phyloP scores from a whole-genome alignment of 1,140 invertebrate genomes.

The Lepidurus packardi region DNA sequence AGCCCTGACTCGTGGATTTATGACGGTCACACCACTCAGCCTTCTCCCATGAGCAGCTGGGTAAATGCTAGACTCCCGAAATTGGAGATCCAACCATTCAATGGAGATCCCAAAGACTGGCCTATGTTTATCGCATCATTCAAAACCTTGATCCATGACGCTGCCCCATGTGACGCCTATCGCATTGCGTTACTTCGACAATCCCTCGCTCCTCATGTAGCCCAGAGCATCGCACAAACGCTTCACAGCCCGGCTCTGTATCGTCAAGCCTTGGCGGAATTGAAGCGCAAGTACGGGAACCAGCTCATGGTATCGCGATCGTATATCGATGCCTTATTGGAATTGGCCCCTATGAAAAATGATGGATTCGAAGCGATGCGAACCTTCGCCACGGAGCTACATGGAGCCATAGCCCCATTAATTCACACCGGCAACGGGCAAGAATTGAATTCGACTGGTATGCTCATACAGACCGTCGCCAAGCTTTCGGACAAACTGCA shows the following conservation, averaged over 20 bases:
- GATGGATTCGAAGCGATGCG: constrained; percentile 10
- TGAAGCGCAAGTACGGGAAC: not conserved
- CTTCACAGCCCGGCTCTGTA: constrained; percentile 20
- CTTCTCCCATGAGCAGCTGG: not conserved
- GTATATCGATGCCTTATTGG: not conserved
- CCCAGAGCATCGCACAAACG: not conserved
- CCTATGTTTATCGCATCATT: constrained; percentile 27
- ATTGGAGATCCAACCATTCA: not conserved
- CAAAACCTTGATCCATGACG: constrained; percentile 20
- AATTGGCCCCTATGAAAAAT: not conserved
- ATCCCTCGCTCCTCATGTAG: not conserved
- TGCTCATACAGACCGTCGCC: constrained; percentile 7
- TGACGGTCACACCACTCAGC: not conserved
- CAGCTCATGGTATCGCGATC: not conserved
- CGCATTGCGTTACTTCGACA: not conserved
- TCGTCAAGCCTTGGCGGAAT: not conserved
- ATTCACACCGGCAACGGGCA: not conserved
- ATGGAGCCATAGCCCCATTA: constrained; percentile 10
- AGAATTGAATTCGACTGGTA: not conserved
- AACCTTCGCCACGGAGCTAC: not conserved
- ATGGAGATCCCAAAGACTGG: constrained; percentile 25
- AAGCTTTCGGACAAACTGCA: not conserved
- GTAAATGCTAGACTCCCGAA: not conserved
- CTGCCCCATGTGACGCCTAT: not conserved
- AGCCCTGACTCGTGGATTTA: no score